Evolutionary conservation across 2,888 invertebrate species (phyloP).

Genomic region (Harpagoxenus sublaevis): DNA sequence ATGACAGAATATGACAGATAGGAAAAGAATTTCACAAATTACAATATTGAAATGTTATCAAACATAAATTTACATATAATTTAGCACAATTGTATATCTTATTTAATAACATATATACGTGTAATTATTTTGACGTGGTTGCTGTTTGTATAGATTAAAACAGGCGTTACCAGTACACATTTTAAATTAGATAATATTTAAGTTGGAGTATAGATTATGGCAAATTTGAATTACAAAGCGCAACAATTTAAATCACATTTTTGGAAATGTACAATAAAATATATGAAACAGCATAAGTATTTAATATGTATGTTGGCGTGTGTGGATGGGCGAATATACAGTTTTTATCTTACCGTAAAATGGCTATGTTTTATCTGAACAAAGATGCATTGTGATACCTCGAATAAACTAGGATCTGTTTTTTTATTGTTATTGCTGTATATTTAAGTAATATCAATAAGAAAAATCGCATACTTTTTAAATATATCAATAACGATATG

Average conservation of each 20-base stretch:
- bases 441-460: conserved; percentile 48
- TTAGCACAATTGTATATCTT: conserved; percentile 71
- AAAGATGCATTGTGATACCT: conserved; percentile 84
- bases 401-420: conserved; percentile 78
- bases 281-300: conserved; percentile 66
- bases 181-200: conserved; percentile 52
- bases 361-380: conserved; percentile 81
- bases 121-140: conserved; percentile 61
- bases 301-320: conserved; percentile 54
- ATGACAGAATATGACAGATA: conserved; percentile 44
- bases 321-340: conserved; percentile 63
- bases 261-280: conserved; percentile 64
- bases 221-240: conserved; percentile 48
- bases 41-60: conserved; percentile 61
- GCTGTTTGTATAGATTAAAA: conserved; percentile 56
- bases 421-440: conserved; percentile 45
- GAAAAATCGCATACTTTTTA: conserved; percentile 49
- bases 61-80: conserved; percentile 57
- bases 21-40: conserved; percentile 60
- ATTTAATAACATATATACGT: conserved; percentile 50
- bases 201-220: conserved; percentile 40
- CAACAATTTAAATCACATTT: conserved; percentile 59
- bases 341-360: conserved; percentile 77
- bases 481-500: conserved; percentile 33
- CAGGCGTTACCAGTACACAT: conserved; percentile 53